Evolutionary conservation across 1,140 invertebrate species (phyloP).

Genomic region (Onthophagus taurus): DNA sequence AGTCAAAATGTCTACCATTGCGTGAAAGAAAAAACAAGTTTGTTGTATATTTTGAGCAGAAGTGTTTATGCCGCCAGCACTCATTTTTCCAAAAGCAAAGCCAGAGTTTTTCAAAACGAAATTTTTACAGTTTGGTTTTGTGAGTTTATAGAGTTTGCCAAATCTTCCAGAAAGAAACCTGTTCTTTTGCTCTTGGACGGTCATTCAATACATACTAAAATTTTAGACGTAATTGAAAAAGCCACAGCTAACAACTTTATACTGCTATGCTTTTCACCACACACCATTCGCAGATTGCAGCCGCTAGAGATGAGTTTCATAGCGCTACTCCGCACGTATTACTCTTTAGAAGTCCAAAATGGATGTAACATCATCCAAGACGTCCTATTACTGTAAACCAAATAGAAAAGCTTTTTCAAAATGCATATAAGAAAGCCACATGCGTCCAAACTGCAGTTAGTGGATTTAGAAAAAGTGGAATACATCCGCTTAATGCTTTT

Average conservation of each 20-base stretch:
- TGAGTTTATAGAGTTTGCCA: slow-evolving; percentile 20
- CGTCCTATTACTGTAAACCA: slow-evolving; percentile 27
- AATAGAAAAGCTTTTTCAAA: slow-evolving; percentile 30
- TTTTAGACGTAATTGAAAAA: slow-evolving; percentile 19
- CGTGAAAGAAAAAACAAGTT: slow-evolving; percentile 14
- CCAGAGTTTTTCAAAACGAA: slow-evolving; percentile 21
- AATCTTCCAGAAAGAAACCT: slow-evolving; percentile 17
- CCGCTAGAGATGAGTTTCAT: slow-evolving; percentile 33
- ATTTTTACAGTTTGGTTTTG: slow-evolving; percentile 15
- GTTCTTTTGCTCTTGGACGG: slow-evolving; percentile 27
- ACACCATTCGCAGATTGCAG: slow-evolving; percentile 33
- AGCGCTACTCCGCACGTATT: slow-evolving; percentile 33
- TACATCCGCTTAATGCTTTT: slow-evolving; percentile 25
- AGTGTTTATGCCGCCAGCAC: slow-evolving; percentile 26
- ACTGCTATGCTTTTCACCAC: slow-evolving; percentile 31
- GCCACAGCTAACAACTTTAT: slow-evolving; percentile 25
- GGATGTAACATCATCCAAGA: slow-evolving; percentile 19
- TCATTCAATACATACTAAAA: slow-evolving; percentile 22
- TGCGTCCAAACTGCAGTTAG: slow-evolving; percentile 35
- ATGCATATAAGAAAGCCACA: slow-evolving; percentile 23
- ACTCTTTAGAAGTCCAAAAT: slow-evolving; percentile 22
- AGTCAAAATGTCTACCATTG: slow-evolving; percentile 12
- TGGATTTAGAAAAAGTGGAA: slow-evolving; percentile 34
- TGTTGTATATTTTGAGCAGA: slow-evolving; percentile 1
- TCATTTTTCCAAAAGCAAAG: slow-evolving; percentile 29